Evolutionary conservation across 2,888 invertebrate species (phyloP).

Genomic region (Xiphydria camelus): DNA sequence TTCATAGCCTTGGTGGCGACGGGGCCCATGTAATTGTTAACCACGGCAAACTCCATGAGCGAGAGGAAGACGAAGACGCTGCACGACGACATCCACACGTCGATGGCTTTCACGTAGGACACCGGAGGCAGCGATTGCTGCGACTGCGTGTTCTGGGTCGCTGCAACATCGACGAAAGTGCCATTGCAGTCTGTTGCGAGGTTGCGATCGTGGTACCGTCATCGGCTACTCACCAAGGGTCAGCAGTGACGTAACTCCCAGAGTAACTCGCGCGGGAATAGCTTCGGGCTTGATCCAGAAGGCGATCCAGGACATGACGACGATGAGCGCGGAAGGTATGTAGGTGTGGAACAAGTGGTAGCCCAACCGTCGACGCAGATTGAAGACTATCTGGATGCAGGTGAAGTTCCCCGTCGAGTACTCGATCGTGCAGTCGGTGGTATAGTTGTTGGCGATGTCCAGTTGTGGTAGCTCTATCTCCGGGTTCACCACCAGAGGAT

Average conservation of each 20-base stretch:
- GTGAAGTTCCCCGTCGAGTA: slow-evolving; percentile 91
- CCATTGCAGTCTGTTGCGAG: not conserved
- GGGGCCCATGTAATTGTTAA: slow-evolving; percentile 87
- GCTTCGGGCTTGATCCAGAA: slow-evolving; percentile 96
- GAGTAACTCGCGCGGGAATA: slow-evolving; percentile 85
- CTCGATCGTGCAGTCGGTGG: slow-evolving; percentile 86
- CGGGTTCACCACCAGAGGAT: slow-evolving; percentile 84
- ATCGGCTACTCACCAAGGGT: slow-evolving; percentile 68
- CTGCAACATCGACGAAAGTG: slow-evolving; percentile 56
- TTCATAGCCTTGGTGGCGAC: slow-evolving; percentile 88
- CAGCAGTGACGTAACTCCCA: slow-evolving; percentile 84
- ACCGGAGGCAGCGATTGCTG: slow-evolving; percentile 88
- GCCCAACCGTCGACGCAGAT: slow-evolving; percentile 78
- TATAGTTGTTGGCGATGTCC: slow-evolving; percentile 84
- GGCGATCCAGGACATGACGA: slow-evolving; percentile 95
- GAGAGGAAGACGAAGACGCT: slow-evolving; percentile 91
- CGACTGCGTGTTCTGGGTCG: slow-evolving; percentile 90
- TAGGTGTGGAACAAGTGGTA: slow-evolving; percentile 92
- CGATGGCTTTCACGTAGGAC: slow-evolving; percentile 90
- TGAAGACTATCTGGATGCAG: slow-evolving; percentile 87
- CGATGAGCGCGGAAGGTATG: slow-evolving; percentile 88
- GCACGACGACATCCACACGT: slow-evolving; percentile 91
- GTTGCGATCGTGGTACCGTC: not conserved
- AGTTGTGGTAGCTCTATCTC: slow-evolving; percentile 88
- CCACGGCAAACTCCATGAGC: slow-evolving; percentile 87